Evolutionary conservation across 2,113 vertebrate species (phyloP), one percentile per base, ranked within the genome.

Genomic region (Cyanoramphus novaezelandiae): DNA sequence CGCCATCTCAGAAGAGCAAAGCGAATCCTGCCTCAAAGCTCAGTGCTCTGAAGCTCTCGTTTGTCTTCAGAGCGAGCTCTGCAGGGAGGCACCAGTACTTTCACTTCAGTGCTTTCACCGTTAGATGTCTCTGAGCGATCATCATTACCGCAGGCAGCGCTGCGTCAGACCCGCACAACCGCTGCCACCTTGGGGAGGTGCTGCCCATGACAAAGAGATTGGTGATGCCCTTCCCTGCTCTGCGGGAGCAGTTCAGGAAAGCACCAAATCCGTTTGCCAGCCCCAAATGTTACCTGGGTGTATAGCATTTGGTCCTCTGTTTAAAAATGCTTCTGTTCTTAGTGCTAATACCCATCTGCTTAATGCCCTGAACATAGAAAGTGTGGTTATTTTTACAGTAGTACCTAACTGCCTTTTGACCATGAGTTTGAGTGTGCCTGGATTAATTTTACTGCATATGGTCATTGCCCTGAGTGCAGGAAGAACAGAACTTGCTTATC

Each of bases 71-170:
- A 0, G 14, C 12, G 71, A 57, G 46, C 62, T 39, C 33, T 15
- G 91, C n/a, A 49, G 43, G 31, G 74, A 0, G 25, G 65, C 55
- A 5, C 46, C 35, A 39, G 7, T 4, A 0, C 60, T 81, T 29
- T 17, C 87, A 75, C 47, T 57, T 93, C 55, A n/a, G 84, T 4
- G 0, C 1, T 28, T 52, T 39, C 71, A 10, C 94, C 93, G 4
- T 84, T 95, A 95, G 96, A 67, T 94, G 93, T 80, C 96, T 70
- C 96, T 90, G 94, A 77, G 16, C 20, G 65, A 65, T 53, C 88
- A 10, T 21, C n/a, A 2, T 16, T 93, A 1, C 71, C 8, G 9
- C 81, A 1, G 71, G 52, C 47, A 31, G 78, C 47, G 0, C 68
- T 77, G 76, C 27, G 2, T 21, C 92, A 31, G 16, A 4, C 52